Percentiles rank a stretch among this genome's conserved stretches.
Conservation (phyloP, 2,888 invertebrate genomes). For the Dolichomitus sp. region DNA sequence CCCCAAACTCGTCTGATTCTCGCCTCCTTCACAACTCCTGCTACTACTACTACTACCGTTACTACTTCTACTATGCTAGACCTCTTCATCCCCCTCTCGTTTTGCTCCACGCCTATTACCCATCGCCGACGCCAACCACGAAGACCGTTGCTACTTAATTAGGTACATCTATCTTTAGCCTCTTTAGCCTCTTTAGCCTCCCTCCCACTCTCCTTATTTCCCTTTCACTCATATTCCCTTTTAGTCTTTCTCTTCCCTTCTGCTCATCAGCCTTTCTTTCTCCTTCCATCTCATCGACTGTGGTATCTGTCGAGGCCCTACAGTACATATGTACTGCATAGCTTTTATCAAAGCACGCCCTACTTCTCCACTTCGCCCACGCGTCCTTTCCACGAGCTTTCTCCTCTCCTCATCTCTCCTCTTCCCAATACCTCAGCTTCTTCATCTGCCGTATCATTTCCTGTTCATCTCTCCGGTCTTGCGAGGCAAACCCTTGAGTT, state of each 20-base stretch:
- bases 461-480: not conserved
- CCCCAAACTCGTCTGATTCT: constrained; percentile 6
- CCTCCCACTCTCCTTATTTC: not conserved
- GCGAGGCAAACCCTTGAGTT: not conserved
- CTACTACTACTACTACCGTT: not conserved
- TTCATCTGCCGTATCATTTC: not conserved
- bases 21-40: not conserved
- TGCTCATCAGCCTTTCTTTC: constrained; percentile 30
- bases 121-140: not conserved
- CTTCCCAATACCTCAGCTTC: constrained; percentile 3
- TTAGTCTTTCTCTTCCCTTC: constrained; percentile 31
- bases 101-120: constrained; percentile 31
- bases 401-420: constrained; percentile 11
- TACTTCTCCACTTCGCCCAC: constrained; percentile 57
- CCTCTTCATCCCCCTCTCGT: constrained; percentile 23
- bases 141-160: constrained; percentile 47
- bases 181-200: not conserved
- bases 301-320: constrained; percentile 43
- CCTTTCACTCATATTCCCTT: constrained; percentile 6
- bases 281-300: constrained; percentile 31
- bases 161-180: constrained; percentile 44
- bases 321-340: constrained; percentile 29
- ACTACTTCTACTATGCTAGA: constrained; percentile 37
- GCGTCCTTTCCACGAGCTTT: constrained; percentile 42
- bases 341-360: constrained; percentile 58